phyloP scores from a whole-genome alignment of 2,797 vertebrate species.

The Oophaga sylvatica region DNA sequence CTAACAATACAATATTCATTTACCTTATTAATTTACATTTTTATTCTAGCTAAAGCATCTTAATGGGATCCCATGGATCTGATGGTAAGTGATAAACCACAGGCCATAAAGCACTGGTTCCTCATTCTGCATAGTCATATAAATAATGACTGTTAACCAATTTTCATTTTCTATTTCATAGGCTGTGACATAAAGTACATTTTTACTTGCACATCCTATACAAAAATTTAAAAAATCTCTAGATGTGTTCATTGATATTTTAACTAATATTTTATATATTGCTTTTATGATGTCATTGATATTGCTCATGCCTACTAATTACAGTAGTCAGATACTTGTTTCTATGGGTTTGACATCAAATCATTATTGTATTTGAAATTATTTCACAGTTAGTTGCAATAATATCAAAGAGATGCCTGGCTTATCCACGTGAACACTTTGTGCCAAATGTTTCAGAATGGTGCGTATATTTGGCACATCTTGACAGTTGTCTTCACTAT shows the following conservation, averaged over 20 bases:
- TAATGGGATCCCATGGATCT: slow-evolving; percentile 75
- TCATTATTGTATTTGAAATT: background rate
- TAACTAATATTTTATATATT: background rate
- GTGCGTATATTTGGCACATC: background rate
- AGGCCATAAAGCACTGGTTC: slow-evolving; percentile 76
- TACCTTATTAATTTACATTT: slow-evolving; percentile 71
- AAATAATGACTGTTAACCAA: slow-evolving; percentile 75
- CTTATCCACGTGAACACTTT: slow-evolving; percentile 4
- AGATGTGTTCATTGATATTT: background rate
- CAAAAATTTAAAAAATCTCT: background rate
- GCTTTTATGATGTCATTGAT: background rate
- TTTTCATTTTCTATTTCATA: slow-evolving; percentile 69
- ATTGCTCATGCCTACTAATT: background rate
- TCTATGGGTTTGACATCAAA: background rate
- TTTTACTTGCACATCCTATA: slow-evolving; percentile 57
- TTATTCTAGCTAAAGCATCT: slow-evolving; percentile 73
- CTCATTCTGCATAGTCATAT: slow-evolving; percentile 75
- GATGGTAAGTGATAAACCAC: slow-evolving; percentile 76
- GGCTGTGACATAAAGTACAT: slow-evolving; percentile 70
- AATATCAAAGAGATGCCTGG: background rate
- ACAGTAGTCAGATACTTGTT: background rate
- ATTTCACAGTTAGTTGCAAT: slow-evolving; percentile 1
- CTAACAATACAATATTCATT: slow-evolving; percentile 71
- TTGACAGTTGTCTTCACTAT: background rate
- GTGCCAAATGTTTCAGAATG: background rate